phyloP scores from a whole-genome alignment of 2,888 invertebrate species.

The Eristalis pertinax region DNA sequence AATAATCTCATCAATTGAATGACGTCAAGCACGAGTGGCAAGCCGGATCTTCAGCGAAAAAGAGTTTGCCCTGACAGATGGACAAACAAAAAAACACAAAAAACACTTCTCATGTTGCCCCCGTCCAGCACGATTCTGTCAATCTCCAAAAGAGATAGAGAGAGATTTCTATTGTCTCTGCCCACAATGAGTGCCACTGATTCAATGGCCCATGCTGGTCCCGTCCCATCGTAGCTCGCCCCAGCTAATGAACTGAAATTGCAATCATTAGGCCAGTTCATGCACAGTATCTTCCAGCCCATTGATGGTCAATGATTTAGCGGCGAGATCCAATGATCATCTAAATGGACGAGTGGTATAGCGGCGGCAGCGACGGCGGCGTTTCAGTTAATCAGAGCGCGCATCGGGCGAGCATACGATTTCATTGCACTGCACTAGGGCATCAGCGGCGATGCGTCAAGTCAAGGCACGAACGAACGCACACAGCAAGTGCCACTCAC shows the following conservation, averaged over 20 bases:
- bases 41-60: conserved; percentile 52
- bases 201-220: not conserved
- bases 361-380: no score
- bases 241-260: not conserved
- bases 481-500: not conserved
- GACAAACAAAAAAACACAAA: not conserved
- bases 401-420: conserved; percentile 37
- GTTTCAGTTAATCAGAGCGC: conserved; percentile 65
- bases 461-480: not conserved
- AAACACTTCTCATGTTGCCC: not conserved
- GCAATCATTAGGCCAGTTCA: not conserved
- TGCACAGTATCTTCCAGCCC: not conserved
- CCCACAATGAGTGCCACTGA: conserved; percentile 37
- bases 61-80: not conserved
- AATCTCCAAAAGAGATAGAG: conserved; percentile 31
- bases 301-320: not conserved
- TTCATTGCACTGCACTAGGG: conserved; percentile 45
- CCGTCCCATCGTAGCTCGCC: not conserved
- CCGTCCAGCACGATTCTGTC: conserved; percentile 62
- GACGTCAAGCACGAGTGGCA: conserved; percentile 57
- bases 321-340: not conserved
- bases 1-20: conserved; percentile 28
- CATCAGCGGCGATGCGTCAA: conserved; percentile 67
- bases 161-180: conserved; percentile 40
- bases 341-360: not conserved